A percentile compares a stretch with the other conserved stretches of the same genome.
phyloP scores from a whole-genome alignment of 1,140 invertebrate species.

The Papilio machaon region DNA sequence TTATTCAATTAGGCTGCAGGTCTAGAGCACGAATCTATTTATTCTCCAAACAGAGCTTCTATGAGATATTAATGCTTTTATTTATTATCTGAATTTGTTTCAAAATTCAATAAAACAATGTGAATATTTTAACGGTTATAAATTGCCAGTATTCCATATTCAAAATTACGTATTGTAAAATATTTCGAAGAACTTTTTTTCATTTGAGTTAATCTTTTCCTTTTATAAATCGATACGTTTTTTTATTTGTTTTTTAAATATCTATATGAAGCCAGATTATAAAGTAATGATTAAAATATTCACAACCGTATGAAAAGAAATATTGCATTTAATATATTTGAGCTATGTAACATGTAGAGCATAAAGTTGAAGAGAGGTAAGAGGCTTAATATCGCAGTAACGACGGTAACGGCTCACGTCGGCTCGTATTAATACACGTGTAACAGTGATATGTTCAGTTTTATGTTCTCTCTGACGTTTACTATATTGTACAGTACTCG shows the following conservation, averaged over 20 bases:
- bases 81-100: no score
- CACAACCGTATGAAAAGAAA: conserved; percentile 3
- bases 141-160: no score
- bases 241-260: no score
- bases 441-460: conserved; percentile 19
- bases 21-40: neutral
- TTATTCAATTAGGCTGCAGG: conserved; percentile 16
- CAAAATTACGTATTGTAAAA: no score
- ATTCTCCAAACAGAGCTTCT: neutral
- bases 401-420: conserved; percentile 2
- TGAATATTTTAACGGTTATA: no score
- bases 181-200: no score
- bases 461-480: conserved; percentile 10
- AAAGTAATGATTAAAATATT: neutral
- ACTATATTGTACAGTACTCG: conserved; percentile 1
- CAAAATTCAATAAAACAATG: no score
- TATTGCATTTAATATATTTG: conserved; percentile 2
- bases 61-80: neutral
- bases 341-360: conserved; percentile 12
- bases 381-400: conserved; percentile 12
- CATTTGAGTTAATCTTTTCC: no score
- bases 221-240: no score
- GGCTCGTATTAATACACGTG: conserved; percentile 15
- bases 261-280: neutral
- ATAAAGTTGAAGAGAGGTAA: conserved; percentile 21